phyloP scores from a whole-genome alignment of 2,888 invertebrate species.

The Agriopis marginaria region DNA sequence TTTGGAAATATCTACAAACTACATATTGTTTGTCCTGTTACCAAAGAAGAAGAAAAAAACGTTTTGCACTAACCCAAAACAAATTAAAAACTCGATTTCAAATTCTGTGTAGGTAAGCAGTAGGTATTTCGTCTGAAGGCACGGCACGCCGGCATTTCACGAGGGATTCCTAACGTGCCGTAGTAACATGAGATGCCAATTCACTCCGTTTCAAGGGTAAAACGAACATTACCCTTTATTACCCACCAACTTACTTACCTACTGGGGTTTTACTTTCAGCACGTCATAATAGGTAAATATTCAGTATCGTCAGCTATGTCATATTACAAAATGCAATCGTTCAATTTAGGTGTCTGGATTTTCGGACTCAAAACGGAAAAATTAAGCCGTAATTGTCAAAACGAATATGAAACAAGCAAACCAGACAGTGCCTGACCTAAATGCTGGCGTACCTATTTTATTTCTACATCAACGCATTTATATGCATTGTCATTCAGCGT shows the following conservation, averaged over 20 bases:
- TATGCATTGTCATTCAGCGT: too few relatives aligned
- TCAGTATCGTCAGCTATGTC: too few relatives aligned
- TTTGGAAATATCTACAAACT: background rate
- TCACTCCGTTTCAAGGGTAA: slow-evolving; percentile 8
- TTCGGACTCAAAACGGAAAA: too few relatives aligned
- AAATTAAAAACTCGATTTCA: background rate
- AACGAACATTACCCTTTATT: background rate
- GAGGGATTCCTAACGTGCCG: slow-evolving; percentile 8
- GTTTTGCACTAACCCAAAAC: background rate
- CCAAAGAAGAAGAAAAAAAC: too few relatives aligned
- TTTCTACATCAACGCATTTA: too few relatives aligned
- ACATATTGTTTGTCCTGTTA: background rate
- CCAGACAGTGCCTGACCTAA: too few relatives aligned
- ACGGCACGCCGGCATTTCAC: slow-evolving; percentile 7
- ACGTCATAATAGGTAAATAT: too few relatives aligned
- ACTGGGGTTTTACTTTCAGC: background rate
- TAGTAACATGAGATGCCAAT: slow-evolving; percentile 23
- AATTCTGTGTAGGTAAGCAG: slow-evolving; percentile 1
- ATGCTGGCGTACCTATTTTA: too few relatives aligned
- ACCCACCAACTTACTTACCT: background rate
- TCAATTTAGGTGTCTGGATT: too few relatives aligned
- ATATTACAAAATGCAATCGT: too few relatives aligned
- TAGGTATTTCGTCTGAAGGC: slow-evolving; percentile 1
- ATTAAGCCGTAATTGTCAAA: too few relatives aligned
- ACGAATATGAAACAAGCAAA: too few relatives aligned